These are phyloP conservation scores for Drosophila aldrichi DNA, from an alignment of 2,888 invertebrate genomes.

Conservation along the genomic window DNA sequence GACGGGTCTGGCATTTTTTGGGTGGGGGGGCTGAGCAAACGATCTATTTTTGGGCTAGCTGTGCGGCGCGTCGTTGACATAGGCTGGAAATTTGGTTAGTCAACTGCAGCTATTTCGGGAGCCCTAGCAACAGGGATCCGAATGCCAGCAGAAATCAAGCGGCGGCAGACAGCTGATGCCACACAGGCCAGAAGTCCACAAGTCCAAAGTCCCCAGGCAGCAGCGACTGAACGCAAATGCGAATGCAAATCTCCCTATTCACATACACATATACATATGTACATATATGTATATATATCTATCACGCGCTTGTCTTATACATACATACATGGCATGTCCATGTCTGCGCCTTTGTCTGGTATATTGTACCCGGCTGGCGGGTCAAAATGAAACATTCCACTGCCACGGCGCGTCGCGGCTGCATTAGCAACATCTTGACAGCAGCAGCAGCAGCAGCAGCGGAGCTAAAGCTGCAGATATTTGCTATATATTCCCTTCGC, in stretches of 20 bases:
- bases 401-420: conserved; percentile 11
- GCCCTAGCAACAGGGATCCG: conserved; percentile 44
- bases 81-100: conserved; percentile 66
- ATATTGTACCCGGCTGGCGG: conserved; percentile 26
- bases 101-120: conserved; percentile 48
- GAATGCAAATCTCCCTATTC: conserved; percentile 24
- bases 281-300: conserved; percentile 1
- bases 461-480: not conserved
- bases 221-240: conserved; percentile 25
- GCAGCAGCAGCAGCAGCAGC: not conserved
- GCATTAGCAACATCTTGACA: conserved; percentile 22
- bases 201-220: conserved; percentile 48
- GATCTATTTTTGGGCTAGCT: conserved; percentile 61
- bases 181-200: conserved; percentile 36
- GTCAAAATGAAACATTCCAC: conserved; percentile 20
- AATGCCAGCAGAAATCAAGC: conserved; percentile 17
- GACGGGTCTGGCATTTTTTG: conserved; percentile 8
- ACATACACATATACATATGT: conserved; percentile 1
- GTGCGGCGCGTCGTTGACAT: conserved; percentile 62
- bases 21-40: conserved; percentile 21
- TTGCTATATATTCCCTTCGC: not conserved
- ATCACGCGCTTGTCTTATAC: not conserved
- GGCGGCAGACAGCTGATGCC: conserved; percentile 51
- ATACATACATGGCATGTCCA: not conserved
- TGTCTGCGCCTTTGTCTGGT: conserved; percentile 37